Percentiles rank a stretch among this genome's conserved stretches.
phyloP scores from a whole-genome alignment of 2,113 vertebrate genomes.

The Rhabdornis inornatus region DNA sequence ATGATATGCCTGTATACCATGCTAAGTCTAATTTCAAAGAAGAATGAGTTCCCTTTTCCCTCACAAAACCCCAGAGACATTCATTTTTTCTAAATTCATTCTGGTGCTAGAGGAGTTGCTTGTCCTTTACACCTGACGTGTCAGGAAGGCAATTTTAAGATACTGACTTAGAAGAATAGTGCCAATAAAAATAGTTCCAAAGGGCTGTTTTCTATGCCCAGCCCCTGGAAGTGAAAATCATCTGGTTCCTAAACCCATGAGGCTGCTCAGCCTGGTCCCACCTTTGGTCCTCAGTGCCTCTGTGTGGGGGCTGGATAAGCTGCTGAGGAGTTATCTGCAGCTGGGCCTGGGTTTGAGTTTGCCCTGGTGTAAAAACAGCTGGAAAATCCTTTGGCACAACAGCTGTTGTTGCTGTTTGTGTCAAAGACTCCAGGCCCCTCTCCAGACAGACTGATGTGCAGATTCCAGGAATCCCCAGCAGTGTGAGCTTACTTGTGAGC shows the following conservation, averaged over 20 bases:
- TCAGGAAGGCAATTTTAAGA: background rate
- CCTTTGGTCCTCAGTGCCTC: background rate
- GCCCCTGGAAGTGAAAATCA: background rate
- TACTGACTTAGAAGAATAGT: rapidly evolving
- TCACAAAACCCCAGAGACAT: background rate
- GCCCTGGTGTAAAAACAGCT: background rate
- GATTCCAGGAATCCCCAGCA: background rate
- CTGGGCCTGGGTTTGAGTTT: background rate
- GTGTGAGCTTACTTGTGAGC: background rate
- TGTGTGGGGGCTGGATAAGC: background rate
- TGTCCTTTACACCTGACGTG: background rate
- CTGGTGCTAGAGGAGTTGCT: background rate
- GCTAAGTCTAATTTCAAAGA: background rate
- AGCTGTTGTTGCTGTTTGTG: background rate
- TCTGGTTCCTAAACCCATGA: background rate
- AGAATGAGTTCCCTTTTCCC: background rate
- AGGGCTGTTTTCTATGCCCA: background rate
- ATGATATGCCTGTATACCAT: background rate
- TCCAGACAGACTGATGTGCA: background rate
- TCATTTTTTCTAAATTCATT: background rate
- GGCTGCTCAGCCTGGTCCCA: background rate
- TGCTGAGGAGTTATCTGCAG: background rate
- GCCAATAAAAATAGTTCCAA: background rate
- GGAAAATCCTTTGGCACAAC: background rate
- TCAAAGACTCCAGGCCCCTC: background rate